These are phyloP conservation scores for Anolis carolinensis DNA, from an alignment of 2,113 vertebrate genomes.

Conservation along the genomic window DNA sequence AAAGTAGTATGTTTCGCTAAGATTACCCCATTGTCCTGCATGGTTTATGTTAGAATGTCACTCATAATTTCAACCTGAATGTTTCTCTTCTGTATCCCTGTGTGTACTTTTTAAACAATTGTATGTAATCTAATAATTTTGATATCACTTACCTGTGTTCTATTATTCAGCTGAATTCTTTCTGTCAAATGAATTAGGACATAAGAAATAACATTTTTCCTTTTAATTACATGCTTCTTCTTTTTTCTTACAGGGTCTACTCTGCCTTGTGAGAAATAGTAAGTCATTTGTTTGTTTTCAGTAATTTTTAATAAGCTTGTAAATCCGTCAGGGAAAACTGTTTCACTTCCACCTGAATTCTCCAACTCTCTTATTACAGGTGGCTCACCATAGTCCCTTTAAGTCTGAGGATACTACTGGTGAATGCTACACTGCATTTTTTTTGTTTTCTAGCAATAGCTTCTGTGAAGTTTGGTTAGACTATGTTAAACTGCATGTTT, in stretches of 20 bases:
- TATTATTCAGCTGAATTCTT: accelerated
- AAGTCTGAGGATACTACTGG: neutral
- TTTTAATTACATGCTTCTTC: slow-evolving; percentile 17
- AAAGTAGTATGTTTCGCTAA: neutral
- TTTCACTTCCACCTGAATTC: neutral
- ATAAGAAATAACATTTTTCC: slow-evolving; percentile 23
- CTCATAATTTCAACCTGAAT: neutral
- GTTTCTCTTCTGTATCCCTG: neutral
- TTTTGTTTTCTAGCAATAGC: neutral
- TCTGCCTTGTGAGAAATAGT: slow-evolving; percentile 74
- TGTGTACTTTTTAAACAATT: neutral
- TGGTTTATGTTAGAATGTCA: neutral
- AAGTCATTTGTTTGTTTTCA: slow-evolving; percentile 62
- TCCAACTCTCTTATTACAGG: neutral
- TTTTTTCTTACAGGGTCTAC: slow-evolving; percentile 68
- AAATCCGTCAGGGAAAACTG: neutral
- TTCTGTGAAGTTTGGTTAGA: neutral
- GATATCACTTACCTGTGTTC: neutral
- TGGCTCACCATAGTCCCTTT: neutral
- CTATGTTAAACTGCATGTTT: neutral
- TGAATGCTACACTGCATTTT: neutral
- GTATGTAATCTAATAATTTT: neutral
- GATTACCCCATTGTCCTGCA: neutral
- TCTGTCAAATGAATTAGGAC: neutral
- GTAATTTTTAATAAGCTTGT: neutral